Base-by-base conservation (phyloP, 2,113 vertebrate genomes). In the Corythornis vintsioides region DNA sequence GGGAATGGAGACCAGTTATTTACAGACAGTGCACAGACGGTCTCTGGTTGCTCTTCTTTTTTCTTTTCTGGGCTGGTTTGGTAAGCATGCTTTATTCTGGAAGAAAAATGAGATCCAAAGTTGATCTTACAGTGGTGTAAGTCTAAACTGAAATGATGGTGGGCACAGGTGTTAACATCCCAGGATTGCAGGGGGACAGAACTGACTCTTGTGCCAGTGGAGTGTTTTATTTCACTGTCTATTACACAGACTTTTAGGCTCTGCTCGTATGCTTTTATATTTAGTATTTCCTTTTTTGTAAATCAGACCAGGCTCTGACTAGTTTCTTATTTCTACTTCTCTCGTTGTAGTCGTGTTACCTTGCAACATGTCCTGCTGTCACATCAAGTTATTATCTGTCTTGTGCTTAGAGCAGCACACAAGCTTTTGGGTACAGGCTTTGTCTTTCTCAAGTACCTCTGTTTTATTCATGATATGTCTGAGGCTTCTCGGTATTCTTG, bases 31-130 rank as follows among this genome's bases (percentile, higher is more conserved):
- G 98, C 83, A 98, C 98, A 10, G 98, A 98, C 63, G 29, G 65
- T 1, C 28, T 80, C 3, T 98, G 98, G 98, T 42, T 98, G 71
- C 69, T 97, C 35, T 35, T 98, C 65, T 98, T 98, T 95, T 98
- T 98, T 83, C 91, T 98, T 48, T 98, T 98, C 83, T 98, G 98
- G 97, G 83, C 94, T 72, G 98, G 98, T 71, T 95, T 97, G 98
- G 98, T 98, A 95, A 98, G 98, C 90, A 13, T 9, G 16, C 33
- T 61, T 59, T n/a, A 35, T 38, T 8, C 31, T 40, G 35, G 19
- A 79, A 67, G 33, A 25, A 42, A 73, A 43, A 9, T 21, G 16
- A 24, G 15, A 9, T 26, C 10, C 25, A 4, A 10, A 25, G 15
- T n/a, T 42, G 47, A 4, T 6, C 35, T 35, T 35, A 12, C 10